Base-by-base conservation (phyloP, 2,888 invertebrate species). In the Iphiclides podalirius region DNA sequence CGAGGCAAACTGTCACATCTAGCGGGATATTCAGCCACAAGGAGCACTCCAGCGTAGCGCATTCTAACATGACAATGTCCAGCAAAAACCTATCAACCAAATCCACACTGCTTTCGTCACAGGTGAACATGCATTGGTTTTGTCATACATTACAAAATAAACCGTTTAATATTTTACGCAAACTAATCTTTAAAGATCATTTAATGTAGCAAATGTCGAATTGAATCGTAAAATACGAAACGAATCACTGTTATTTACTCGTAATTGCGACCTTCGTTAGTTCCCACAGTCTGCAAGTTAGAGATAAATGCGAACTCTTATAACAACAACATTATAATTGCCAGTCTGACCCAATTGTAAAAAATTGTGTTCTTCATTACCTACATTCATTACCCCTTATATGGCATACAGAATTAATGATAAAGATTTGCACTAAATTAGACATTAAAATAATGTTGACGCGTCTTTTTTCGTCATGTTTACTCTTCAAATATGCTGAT, bases 21-120 rank as follows among this genome's bases (percentile, higher is more conserved):
- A 92, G 92, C 52, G 95, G 95, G 16, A 93, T 95, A 70, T 94
- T 93, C 69, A 95, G 95, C 72, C 93, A 93, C 61, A 94, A 94
- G 67, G 87, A 88, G 59, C 87, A 85, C 64, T 86, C 87, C 43
- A 94, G 94, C 65, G 91, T 94, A 57, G 93, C 95, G n/a, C 94
- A 95, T 66, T 94, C 95, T 4, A 95, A 94, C 71, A 93, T 94
- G 77, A 94, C 93, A 13, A 93, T 95, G 68, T 94, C 93, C 17
- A 92, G 93, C 59, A 94, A 94, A 75, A 94, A 94, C 33, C 90
- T 94, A 16, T 92, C 92, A 62, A 92, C 92, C 8, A 92, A 93
- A 58, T 91, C 84, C 61, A 83, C 91, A 59, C 82, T 91, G 67
- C 89, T 91, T 59, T 79, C 85, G 28, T 90, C 91, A 60, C 91